phyloP scores from a whole-genome alignment of 2,113 vertebrate genomes.

The Sylvia atricapilla region DNA sequence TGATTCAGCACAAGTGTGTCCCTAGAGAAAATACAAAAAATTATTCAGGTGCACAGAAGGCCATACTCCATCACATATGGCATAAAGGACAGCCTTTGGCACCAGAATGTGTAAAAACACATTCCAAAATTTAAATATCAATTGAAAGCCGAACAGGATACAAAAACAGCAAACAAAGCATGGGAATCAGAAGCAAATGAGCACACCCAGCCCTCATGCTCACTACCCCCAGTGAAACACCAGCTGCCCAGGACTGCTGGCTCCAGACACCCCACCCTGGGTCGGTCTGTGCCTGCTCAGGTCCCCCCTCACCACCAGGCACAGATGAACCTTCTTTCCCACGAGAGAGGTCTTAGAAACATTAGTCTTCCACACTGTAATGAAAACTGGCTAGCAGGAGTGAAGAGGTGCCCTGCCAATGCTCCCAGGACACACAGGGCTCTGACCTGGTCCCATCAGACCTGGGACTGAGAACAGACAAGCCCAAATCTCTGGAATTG shows the following conservation, averaged over 20 bases:
- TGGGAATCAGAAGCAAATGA: neutral
- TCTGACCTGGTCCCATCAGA: neutral
- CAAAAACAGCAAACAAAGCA: neutral
- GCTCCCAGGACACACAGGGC: neutral
- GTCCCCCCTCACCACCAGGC: neutral
- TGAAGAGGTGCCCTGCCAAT: neutral
- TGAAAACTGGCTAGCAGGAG: neutral
- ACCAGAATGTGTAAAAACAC: neutral
- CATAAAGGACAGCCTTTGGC: neutral
- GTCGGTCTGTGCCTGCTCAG: rapidly evolving
- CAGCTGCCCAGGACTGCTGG: neutral
- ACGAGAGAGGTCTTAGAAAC: neutral
- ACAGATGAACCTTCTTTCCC: neutral
- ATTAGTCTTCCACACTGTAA: neutral
- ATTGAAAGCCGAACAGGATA: neutral
- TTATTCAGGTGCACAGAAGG: neutral
- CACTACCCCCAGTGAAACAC: neutral
- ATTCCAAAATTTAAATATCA: neutral
- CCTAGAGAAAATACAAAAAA: neutral
- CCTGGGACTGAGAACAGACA: rapidly evolving
- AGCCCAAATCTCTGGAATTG: neutral
- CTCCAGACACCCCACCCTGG: neutral
- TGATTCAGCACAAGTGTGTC: neutral
- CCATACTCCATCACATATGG: neutral
- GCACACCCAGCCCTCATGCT: neutral